Conservation (phyloP, 2,113 vertebrate species). For the Dascyllus trimaculatus region DNA sequence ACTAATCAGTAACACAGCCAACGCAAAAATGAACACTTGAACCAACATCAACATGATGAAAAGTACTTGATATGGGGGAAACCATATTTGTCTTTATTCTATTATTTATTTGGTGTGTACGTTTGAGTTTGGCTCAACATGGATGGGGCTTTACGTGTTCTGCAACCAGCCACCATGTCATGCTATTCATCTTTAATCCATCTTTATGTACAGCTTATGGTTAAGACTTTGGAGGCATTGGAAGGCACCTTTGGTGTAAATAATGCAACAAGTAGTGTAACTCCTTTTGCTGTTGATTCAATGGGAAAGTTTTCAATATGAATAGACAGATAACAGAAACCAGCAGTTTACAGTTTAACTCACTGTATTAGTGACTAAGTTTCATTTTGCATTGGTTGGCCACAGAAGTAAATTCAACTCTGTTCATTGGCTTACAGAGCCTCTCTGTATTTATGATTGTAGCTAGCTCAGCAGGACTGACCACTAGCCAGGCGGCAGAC, state of each 20-base stretch:
- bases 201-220: background rate
- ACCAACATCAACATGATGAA: too few species aligned
- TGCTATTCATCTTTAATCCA: too few species aligned
- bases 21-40: too few species aligned
- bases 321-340: background rate
- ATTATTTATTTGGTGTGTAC: too few species aligned
- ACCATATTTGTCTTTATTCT: too few species aligned
- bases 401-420: background rate
- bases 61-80: background rate
- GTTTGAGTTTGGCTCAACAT: too few species aligned
- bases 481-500: slow-evolving; percentile 9
- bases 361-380: background rate
- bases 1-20: too few species aligned
- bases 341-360: background rate
- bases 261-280: background rate
- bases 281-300: background rate
- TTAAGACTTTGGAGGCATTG: background rate
- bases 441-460: background rate
- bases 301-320: too few species aligned
- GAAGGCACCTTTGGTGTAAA: background rate
- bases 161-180: too few species aligned
- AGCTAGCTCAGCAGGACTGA: slow-evolving; percentile 39
- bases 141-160: too few species aligned
- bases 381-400: slow-evolving; percentile 2
- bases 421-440: background rate